Base-by-base conservation (phyloP, 2,797 vertebrate species). In the Mionectes olivaceus region DNA sequence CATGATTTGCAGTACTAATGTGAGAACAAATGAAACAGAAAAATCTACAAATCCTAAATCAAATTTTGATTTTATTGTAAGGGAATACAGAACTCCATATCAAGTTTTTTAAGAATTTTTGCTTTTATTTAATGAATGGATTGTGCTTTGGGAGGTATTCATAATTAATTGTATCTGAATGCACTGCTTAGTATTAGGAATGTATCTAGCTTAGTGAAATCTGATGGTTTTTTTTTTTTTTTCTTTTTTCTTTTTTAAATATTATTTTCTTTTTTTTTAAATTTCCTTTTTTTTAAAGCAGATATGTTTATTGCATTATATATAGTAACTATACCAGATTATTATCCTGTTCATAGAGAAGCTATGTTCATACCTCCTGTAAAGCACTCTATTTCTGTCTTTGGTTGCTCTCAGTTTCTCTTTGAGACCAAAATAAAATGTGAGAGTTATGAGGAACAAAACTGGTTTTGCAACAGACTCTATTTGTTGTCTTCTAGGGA, bases 181-280 rank as follows among this genome's bases (percentile, higher is more conserved):
- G 11, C 3, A 37, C 23, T 77, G 5, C 9, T 50, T 61, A 61
- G 43, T 82, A 39, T 14, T 50, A 63, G 35, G 8, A 56, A 46
- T 44, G 15, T 23, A 76, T 11, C n/a, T 79, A 14, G 14, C 22
- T 47, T 33, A 44, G 8, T 3, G 39, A 30, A 4, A 50, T 7
- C 11, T 2, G 5, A 6, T 52, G 1, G 44, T 74, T 46, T 52
- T 15, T 8, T 0, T 4, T 7, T 16, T 23, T 17, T 27, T 9
- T 43, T 16, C 39, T 65, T 7, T 21, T 9, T n/a, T 28, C 11
- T 37, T 37, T 37, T 37, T 37, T 37, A 37, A 44, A 44, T 43
- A 43, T 43, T 43, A 19, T 43, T 43, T 43, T 43, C 43, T 44
- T 44, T 49, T 12, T 57, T 4, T 14, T 61, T 37, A 37, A 37